phyloP scores from a whole-genome alignment of 1,140 invertebrate species.

The Cepaea nemoralis region DNA sequence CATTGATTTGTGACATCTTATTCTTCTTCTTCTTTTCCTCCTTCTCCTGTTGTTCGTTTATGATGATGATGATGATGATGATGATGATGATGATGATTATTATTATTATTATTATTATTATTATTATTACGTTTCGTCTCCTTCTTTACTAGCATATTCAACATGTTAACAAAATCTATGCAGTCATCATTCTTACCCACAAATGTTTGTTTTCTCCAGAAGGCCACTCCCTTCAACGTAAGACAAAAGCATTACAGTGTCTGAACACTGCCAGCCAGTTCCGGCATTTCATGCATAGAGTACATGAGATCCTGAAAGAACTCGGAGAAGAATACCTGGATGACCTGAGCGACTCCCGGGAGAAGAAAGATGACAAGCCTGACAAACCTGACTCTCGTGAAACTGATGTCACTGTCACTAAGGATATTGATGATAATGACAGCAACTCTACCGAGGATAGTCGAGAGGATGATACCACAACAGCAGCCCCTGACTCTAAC shows the following conservation, averaged over 20 bases:
- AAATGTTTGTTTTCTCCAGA: neutral
- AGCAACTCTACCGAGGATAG: neutral
- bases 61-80: no score
- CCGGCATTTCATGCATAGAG: neutral
- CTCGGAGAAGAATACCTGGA: constrained; percentile 9
- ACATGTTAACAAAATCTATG: no score
- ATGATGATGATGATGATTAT: no score
- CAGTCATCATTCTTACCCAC: no score
- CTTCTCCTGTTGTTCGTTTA: no score
- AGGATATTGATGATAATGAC: neutral
- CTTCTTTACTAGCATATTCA: no score
- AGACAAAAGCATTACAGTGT: constrained; percentile 13
- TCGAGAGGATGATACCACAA: neutral
- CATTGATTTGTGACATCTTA: no score
- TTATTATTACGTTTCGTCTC: no score
- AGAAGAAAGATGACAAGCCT: neutral
- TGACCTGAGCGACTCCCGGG: neutral
- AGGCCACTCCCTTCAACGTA: neutral
- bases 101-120: no score
- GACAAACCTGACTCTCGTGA: neutral
- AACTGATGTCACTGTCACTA: neutral
- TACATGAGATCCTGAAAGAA: neutral
- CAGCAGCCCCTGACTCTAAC: neutral
- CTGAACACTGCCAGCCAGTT: neutral
- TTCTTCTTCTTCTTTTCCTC: no score